Base-by-base conservation (phyloP, 23 tunicate species). In the Aplidium turbinatum region DNA sequence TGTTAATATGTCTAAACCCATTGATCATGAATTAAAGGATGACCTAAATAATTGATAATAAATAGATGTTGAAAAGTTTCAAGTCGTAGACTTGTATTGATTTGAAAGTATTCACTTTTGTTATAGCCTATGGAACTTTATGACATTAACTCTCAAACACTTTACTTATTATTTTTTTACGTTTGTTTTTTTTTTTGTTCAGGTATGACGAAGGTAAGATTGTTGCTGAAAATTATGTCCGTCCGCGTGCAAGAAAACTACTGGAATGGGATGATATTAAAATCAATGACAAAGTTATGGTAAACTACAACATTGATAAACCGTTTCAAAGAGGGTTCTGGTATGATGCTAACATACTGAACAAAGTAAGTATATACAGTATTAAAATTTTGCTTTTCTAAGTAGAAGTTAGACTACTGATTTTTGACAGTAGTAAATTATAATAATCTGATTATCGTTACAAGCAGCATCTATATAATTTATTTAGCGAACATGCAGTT, bases 281-380 rank as follows among this genome's bases (percentile, higher is more conserved):
- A 1, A 33, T 81, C 2, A 40, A 65, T 58, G 83, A 81, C 42
- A 70, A 65, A 29, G 83, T 81, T 13, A 81, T 88, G 96, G 83
- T 77, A 7, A 88, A 88, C 63, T 88, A 81, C 72, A 88, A 88
- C 60, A 47, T 81, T 31, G 96, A 88, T 28, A 69, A 76, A 47
- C 87, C 82, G 0, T 81, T 61, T 0, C 77, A 81, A 34, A 56
- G 96, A 46, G 96, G 96, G 42, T 88, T 88, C 76, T 88, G 96
- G 96, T 88, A 88, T 72, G 96, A 88, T 51, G 63, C 82, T 28
- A 35, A 81, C 13, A 79, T 88, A 4, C n/a, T 81, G 20, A 50
- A 64, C 3, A 83, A 83, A 28, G 84, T 78, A 40, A 58, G 75
- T 18, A 23, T 11, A n/a, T 9, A 42, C 50, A 42, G 16, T 42